A percentile compares a stretch with the other conserved stretches of the same genome.
phyloP scores from a whole-genome alignment of 2,113 vertebrate species.

The Phalacrocorax carbo region DNA sequence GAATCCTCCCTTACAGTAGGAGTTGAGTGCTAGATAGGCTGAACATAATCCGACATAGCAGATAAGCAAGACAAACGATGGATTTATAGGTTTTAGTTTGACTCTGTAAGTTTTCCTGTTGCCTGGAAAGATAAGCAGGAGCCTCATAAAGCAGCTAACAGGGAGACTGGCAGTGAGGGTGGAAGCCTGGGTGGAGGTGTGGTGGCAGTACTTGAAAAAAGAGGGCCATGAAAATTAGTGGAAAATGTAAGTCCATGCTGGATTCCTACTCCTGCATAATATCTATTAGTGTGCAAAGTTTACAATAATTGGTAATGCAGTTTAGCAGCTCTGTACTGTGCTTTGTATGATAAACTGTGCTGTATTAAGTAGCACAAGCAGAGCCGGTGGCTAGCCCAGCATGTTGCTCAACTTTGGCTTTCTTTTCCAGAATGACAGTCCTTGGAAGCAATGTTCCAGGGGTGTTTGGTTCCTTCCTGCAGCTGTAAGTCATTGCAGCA shows the following conservation, averaged over 20 bases:
- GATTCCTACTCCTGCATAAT: neutral
- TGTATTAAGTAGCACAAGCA: neutral
- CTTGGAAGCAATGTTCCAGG: conserved; percentile 27
- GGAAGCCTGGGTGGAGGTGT: neutral
- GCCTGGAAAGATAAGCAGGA: neutral
- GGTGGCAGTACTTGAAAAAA: neutral
- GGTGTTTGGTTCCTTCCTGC: conserved; percentile 12
- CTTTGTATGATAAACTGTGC: neutral
- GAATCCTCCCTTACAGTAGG: neutral
- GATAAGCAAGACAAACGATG: neutral
- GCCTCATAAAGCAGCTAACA: neutral
- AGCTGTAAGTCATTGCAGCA: conserved; percentile 33
- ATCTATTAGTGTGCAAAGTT: neutral
- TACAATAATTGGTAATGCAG: neutral
- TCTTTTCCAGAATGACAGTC: neutral
- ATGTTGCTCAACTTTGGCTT: conserved; percentile 21
- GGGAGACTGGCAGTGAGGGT: neutral
- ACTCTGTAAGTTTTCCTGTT: neutral
- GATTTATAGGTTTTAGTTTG: neutral
- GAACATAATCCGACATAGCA: neutral
- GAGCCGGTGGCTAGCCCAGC: neutral
- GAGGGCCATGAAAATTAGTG: neutral
- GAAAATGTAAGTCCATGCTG: neutral
- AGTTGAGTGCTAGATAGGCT: neutral
- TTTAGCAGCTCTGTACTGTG: neutral